A percentile compares a stretch with the other conserved stretches of the same genome.
phyloP scores from a whole-genome alignment of 1,140 invertebrate species.

The Heterodera schachtii region DNA sequence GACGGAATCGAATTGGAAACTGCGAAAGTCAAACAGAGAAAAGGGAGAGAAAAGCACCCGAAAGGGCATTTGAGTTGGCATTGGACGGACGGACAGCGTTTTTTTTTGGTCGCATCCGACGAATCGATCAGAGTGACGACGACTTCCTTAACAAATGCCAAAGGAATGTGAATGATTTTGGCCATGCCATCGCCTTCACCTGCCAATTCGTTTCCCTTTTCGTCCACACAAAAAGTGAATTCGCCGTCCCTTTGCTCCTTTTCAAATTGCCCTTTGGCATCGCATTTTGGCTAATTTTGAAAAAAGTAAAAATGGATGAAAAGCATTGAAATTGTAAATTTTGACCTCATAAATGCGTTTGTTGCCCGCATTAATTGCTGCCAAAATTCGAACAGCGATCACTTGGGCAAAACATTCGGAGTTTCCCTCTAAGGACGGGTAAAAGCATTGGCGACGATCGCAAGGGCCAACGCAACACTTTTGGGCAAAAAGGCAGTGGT shows the following conservation, averaged over 20 bases:
- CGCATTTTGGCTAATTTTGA: conserved; percentile 47
- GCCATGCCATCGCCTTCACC: conserved; percentile 22
- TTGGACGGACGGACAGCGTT: conserved; percentile 8
- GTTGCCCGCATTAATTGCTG: background rate
- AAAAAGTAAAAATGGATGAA: conserved; percentile 7
- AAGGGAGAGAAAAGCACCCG: conserved; percentile 5
- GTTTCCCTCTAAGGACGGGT: background rate
- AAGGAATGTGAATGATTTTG: background rate
- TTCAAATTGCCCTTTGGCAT: conserved; percentile 42
- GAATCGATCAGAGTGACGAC: background rate
- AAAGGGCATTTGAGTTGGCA: conserved; percentile 28
- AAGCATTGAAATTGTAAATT: background rate
- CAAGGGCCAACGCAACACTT: background rate
- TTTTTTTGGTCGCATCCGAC: conserved; percentile 11
- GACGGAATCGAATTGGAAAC: conserved; percentile 15
- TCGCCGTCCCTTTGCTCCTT: conserved; percentile 44
- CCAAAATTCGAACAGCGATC: background rate
- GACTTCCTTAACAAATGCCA: background rate
- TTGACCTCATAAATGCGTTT: conserved; percentile 3
- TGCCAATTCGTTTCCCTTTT: conserved; percentile 45
- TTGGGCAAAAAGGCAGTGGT: background rate
- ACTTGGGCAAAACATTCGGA: background rate
- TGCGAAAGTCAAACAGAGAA: conserved; percentile 1
- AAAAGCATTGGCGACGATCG: background rate
- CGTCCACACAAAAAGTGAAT: conserved; percentile 53